These are phyloP conservation scores for Emys orbicularis DNA, from an alignment of 2,797 vertebrate genomes.

Conservation along the genomic window DNA sequence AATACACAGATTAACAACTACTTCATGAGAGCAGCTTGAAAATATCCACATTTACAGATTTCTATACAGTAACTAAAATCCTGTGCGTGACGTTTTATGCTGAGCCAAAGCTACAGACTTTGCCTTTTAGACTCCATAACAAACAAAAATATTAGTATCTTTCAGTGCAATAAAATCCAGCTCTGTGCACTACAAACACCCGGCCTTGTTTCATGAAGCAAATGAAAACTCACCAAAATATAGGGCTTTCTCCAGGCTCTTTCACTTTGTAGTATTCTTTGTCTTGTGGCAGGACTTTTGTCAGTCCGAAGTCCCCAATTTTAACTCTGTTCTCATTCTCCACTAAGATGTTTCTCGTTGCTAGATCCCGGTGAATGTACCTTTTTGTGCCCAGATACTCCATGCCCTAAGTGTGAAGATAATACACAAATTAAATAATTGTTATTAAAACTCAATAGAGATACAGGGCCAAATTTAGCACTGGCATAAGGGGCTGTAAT, in stretches of 20 bases:
- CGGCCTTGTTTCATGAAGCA: not conserved
- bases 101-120: not conserved
- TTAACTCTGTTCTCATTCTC: slow-evolving; percentile 98
- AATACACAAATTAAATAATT: slow-evolving; percentile 21
- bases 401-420: slow-evolving; percentile 89
- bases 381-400: slow-evolving; percentile 95
- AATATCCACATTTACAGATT: not conserved
- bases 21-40: not conserved
- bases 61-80: not conserved
- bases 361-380: slow-evolving; percentile 96
- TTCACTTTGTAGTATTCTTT: slow-evolving; percentile 99
- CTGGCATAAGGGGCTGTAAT: not conserved
- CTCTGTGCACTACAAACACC: not conserved
- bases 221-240: slow-evolving; percentile 92
- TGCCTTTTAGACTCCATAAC: not conserved
- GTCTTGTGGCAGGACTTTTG: slow-evolving; percentile 96
- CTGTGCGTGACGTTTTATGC: not conserved
- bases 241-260: slow-evolving; percentile 97
- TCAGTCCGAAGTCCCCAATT: slow-evolving; percentile 98
- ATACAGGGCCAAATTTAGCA: not conserved
- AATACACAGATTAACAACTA: not conserved
- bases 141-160: not conserved
- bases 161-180: not conserved
- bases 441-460: not conserved
- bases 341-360: slow-evolving; percentile 96